Evolutionary conservation across 1,140 invertebrate genomes (phyloP), one percentile per base, ranked within the genome.

Genomic region (Idris sp.): DNA sequence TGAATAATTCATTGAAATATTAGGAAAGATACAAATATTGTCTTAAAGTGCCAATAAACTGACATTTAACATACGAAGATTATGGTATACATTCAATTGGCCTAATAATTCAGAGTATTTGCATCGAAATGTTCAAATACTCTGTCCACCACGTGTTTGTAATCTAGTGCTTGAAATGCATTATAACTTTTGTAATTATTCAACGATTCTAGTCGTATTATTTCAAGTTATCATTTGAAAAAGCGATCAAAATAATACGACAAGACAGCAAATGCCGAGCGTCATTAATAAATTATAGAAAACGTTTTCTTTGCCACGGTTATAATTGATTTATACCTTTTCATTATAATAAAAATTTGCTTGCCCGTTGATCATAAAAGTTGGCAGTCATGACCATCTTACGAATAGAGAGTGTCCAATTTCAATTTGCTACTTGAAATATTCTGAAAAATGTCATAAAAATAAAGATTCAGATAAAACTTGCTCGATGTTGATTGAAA

Each of bases 61-160:
- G 19, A 22, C 13, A 40, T 22, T 18, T 30, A 8, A 22, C 28
- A 35, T 33, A 8, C 44, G 56, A 48, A n/a, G 19, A 40, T 38
- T 28, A 13, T 11, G 8, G 13, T 40, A 14, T 6, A 30, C 19
- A 61, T 49, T 31, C 4, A 51, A 64, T 64, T 53, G 16, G 25
- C 33, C 51, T 41, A 49, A 62, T 62, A 40, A 51, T 51, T 62
- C 44, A 43, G 13, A 7, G 59, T 36, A 64, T 64, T 64, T 51
- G 59, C 59, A 64, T 64, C 46, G 30, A 53, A 64, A 64, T 53
- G 59, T 64, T 16, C 43, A 28, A 59, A 59, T 28, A 22, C 31
- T 41, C 4, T 51, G 46, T 62, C 58, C 58, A 62, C 58, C 36
- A 41, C 36, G 58, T 62, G 58, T 62, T 51, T 33, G 8, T 51